phyloP scores from a whole-genome alignment of 2,888 invertebrate genomes.

The Lampropteryx suffumata region DNA sequence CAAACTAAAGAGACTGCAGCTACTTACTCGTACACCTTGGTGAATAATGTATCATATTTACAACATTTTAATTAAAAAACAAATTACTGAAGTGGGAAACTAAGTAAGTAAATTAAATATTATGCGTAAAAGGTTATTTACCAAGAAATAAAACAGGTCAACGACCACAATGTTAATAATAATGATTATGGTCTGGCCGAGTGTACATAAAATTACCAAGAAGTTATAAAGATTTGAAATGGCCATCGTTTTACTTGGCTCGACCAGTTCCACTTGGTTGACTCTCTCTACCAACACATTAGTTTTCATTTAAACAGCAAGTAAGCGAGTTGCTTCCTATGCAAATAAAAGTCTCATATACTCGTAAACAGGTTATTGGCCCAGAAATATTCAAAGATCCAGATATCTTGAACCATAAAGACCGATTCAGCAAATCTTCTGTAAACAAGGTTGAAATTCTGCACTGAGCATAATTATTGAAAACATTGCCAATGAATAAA shows the following conservation, averaged over 20 bases:
- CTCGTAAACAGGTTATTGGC: constrained; percentile 39
- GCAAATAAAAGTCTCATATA: constrained; percentile 52
- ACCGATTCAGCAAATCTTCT: constrained; percentile 10
- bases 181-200: constrained; percentile 10
- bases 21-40: too few relatives aligned
- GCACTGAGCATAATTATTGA: constrained; percentile 2
- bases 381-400: constrained; percentile 32
- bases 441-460: constrained; percentile 2
- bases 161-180: constrained; percentile 15
- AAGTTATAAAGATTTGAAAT: constrained; percentile 29
- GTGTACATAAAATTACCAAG: constrained; percentile 24
- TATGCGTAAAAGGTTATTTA: constrained; percentile 3
- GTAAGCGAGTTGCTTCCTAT: constrained; percentile 61
- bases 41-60: too few relatives aligned
- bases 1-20: too few relatives aligned
- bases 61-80: too few relatives aligned
- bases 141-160: constrained; percentile 10
- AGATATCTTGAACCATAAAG: constrained; percentile 12
- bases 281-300: constrained; percentile 54
- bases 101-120: constrained; percentile 2
- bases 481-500: constrained; percentile 41
- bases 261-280: constrained; percentile 54
- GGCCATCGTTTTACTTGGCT: constrained; percentile 44
- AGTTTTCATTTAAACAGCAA: constrained; percentile 59
- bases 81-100: too few relatives aligned